phyloP scores from a whole-genome alignment of 2,888 invertebrate genomes.

The Tetragonula carbonaria region DNA sequence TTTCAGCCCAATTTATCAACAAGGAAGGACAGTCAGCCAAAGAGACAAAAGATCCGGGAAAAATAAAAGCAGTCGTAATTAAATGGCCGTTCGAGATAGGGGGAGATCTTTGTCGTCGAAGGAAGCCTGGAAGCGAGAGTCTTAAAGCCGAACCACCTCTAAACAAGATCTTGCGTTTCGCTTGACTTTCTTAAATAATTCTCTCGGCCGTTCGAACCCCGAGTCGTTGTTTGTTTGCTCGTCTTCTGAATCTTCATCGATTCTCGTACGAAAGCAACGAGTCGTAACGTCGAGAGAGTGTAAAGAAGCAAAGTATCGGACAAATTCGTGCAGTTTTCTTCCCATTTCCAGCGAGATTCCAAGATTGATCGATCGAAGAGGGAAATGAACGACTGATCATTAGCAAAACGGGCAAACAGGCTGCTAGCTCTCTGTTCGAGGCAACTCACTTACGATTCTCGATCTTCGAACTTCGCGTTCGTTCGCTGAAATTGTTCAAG shows the following conservation, averaged over 20 bases:
- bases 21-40: constrained; percentile 67
- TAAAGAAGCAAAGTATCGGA: not conserved
- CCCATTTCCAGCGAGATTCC: not conserved
- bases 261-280: not conserved
- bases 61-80: constrained; percentile 79
- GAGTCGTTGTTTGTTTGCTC: constrained; percentile 15
- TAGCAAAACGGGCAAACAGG: too few relatives aligned
- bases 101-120: constrained; percentile 66
- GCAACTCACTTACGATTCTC: not conserved
- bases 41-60: constrained; percentile 74
- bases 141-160: constrained; percentile 72
- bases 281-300: too few relatives aligned
- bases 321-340: not conserved
- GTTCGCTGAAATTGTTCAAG: constrained; percentile 6
- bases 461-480: not conserved
- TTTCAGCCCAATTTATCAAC: constrained; percentile 62
- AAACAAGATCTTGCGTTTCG: constrained; percentile 54
- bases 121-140: constrained; percentile 57
- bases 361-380: too few relatives aligned
- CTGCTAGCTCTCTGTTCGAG: too few relatives aligned
- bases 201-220: constrained; percentile 6
- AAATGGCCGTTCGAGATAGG: constrained; percentile 73
- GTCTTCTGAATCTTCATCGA: not conserved
- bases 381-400: not conserved
- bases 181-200: constrained; percentile 41